A percentile compares a stretch with the other conserved stretches of the same genome.
These are phyloP conservation scores for Lepidocolaptes lacrymiger DNA, from an alignment of 2,797 vertebrate species.

Conservation along the genomic window DNA sequence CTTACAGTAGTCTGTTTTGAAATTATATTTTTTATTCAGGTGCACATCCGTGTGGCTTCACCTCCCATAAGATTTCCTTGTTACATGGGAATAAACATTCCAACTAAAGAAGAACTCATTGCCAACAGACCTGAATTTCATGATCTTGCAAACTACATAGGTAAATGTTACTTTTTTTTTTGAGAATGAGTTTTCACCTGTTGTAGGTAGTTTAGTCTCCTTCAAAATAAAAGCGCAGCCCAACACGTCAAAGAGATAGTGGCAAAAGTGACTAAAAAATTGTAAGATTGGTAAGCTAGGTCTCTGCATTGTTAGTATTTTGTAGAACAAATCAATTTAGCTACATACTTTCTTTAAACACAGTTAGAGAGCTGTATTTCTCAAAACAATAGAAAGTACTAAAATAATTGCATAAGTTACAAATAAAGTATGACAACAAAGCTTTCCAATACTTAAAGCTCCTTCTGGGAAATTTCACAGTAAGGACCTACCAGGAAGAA, in stretches of 20 bases:
- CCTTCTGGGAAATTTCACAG: background rate
- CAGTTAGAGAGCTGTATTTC: background rate
- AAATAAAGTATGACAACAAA: background rate
- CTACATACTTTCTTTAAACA: background rate
- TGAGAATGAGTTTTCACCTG: background rate
- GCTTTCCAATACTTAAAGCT: background rate
- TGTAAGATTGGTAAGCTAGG: background rate
- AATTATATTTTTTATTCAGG: conserved; percentile 74
- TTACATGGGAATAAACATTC: conserved; percentile 99
- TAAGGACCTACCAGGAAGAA: background rate
- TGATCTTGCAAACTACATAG: conserved; percentile 92
- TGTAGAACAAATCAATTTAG: background rate
- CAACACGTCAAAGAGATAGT: background rate
- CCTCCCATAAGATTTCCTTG: conserved; percentile 94
- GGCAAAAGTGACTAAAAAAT: background rate
- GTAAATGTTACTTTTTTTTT: conserved; percentile 74
- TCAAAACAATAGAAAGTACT: background rate
- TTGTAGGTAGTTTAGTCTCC: background rate
- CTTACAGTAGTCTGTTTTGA: background rate
- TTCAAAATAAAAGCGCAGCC: background rate
- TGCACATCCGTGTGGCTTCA: conserved; percentile 96
- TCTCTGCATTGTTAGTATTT: background rate
- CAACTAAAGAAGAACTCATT: conserved; percentile 98
- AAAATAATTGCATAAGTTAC: background rate
- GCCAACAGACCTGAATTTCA: conserved; percentile 96